These are phyloP conservation scores for Cydia fagiglandana DNA, from an alignment of 1,140 invertebrate genomes.

Conservation along the genomic window DNA sequence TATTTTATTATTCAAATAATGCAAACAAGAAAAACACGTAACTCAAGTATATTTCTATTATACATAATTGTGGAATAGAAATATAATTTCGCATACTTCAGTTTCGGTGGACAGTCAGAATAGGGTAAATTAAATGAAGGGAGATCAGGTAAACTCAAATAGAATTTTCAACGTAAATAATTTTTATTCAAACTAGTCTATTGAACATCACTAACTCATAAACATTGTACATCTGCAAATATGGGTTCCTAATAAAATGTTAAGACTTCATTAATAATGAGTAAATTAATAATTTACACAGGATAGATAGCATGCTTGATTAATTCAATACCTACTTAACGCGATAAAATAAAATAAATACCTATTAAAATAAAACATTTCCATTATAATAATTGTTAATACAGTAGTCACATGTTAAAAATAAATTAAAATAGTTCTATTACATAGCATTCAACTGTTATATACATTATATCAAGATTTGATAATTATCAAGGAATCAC, in stretches of 20 bases:
- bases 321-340: slow-evolving; percentile 71
- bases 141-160: slow-evolving; percentile 55
- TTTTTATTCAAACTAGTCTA: slow-evolving; percentile 79
- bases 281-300: slow-evolving; percentile 73
- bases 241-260: slow-evolving; percentile 66
- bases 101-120: not conserved
- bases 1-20: too few relatives aligned
- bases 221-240: slow-evolving; percentile 79
- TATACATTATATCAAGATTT: slow-evolving; percentile 22
- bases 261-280: slow-evolving; percentile 54
- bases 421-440: slow-evolving; percentile 49
- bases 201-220: slow-evolving; percentile 79
- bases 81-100: too few relatives aligned
- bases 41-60: too few relatives aligned
- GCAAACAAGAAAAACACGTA: too few relatives aligned
- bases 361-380: slow-evolving; percentile 68
- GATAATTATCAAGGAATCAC: slow-evolving; percentile 33
- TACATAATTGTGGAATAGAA: too few relatives aligned
- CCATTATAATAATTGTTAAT: slow-evolving; percentile 63
- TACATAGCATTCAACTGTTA: slow-evolving; percentile 45
- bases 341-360: slow-evolving; percentile 74
- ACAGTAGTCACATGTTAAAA: slow-evolving; percentile 62
- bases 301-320: slow-evolving; percentile 63
- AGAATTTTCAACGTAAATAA: slow-evolving; percentile 78
- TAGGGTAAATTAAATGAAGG: not conserved